phyloP scores from a whole-genome alignment of 2,888 invertebrate genomes.

The Acleris literana region DNA sequence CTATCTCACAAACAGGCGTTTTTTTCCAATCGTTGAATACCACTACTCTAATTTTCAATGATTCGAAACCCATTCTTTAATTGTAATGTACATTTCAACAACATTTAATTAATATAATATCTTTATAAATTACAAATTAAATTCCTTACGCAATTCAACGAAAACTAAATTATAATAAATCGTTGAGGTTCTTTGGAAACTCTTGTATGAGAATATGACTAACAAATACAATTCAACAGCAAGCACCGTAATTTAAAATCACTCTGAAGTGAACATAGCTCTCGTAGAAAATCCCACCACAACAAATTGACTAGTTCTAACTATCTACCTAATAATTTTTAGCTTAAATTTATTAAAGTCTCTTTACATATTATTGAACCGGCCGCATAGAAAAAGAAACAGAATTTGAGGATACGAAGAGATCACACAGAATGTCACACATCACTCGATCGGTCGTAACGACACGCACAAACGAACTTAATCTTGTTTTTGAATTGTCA shows the following conservation, averaged over 20 bases:
- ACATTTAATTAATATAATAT: slow-evolving; percentile 33
- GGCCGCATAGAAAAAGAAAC: slow-evolving; percentile 69
- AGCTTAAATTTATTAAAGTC: slow-evolving; percentile 73
- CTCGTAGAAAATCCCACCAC: slow-evolving; percentile 79
- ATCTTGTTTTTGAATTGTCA: slow-evolving; percentile 49
- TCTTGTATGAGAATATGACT: slow-evolving; percentile 56
- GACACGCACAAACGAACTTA: slow-evolving; percentile 52
- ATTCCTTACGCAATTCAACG: slow-evolving; percentile 46
- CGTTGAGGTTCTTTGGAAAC: slow-evolving; percentile 68
- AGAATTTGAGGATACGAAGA: slow-evolving; percentile 48
- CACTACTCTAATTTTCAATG: slow-evolving; percentile 67
- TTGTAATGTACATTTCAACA: slow-evolving; percentile 42
- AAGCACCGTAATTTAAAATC: slow-evolving; percentile 77
- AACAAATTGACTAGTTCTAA: slow-evolving; percentile 82
- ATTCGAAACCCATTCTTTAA: slow-evolving; percentile 68
- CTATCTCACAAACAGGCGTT: slow-evolving; percentile 53
- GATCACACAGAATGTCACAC: slow-evolving; percentile 53
- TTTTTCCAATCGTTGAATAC: slow-evolving; percentile 62
- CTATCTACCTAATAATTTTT: slow-evolving; percentile 69
- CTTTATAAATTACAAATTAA: slow-evolving; percentile 41
- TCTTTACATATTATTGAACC: slow-evolving; percentile 73
- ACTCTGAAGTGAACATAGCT: slow-evolving; percentile 70
- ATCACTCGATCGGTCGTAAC: slow-evolving; percentile 56
- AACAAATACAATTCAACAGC: slow-evolving; percentile 73
- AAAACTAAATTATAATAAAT: slow-evolving; percentile 54